Percentiles rank a stretch among this genome's conserved stretches.
These are phyloP conservation scores for Mastacembelus armatus DNA, from an alignment of 2,797 vertebrate genomes.

Conservation along the genomic window DNA sequence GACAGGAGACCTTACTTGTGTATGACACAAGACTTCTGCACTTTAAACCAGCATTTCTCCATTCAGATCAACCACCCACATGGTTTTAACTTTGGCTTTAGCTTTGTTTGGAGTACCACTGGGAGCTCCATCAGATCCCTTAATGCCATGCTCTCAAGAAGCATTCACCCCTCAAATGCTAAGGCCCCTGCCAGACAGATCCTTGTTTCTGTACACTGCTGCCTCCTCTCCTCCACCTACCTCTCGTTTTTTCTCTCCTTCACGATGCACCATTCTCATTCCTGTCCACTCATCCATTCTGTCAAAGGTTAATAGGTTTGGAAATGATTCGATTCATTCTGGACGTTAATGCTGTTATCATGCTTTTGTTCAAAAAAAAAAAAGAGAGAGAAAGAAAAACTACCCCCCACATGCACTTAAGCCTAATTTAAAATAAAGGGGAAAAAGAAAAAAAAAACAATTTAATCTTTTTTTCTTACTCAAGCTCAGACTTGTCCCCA, in stretches of 20 bases:
- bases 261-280: conserved; percentile 76
- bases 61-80: neutral
- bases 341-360: conserved; percentile 89
- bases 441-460: conserved; percentile 82
- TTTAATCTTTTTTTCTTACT: conserved; percentile 82
- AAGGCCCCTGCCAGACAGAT: conserved; percentile 13
- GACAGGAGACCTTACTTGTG: neutral
- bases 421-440: conserved; percentile 87
- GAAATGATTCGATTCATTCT: conserved; percentile 90
- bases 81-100: conserved; percentile 19
- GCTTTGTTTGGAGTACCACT: conserved; percentile 11
- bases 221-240: conserved; percentile 26
- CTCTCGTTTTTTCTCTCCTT: conserved; percentile 28
- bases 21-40: neutral
- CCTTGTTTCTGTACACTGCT: conserved; percentile 23
- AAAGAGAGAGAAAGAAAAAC: conserved; percentile 78
- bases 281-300: conserved; percentile 86
- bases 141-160: conserved; percentile 28
- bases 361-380: conserved; percentile 81
- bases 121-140: conserved; percentile 18
- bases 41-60: neutral
- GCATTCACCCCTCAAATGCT: conserved; percentile 39
- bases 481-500: conserved; percentile 80
- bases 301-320: conserved; percentile 92
- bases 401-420: conserved; percentile 83